These are phyloP conservation scores for Cantharis nigra DNA, from an alignment of 2,888 invertebrate genomes.

Conservation along the genomic window DNA sequence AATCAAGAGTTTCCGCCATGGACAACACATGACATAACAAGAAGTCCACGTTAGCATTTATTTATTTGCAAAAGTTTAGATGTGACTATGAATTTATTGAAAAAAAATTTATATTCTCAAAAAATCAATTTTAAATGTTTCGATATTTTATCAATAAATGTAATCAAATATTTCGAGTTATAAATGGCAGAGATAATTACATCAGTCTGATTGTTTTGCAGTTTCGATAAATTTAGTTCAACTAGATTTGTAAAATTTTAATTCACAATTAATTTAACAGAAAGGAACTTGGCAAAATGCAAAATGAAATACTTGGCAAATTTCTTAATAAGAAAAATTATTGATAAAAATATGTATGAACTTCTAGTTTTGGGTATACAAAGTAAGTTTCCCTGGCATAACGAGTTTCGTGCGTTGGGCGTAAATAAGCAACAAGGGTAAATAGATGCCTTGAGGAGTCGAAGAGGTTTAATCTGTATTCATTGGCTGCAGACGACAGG, in stretches of 20 bases:
- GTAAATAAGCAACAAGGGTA: slow-evolving; percentile 41
- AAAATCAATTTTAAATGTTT: too few species aligned
- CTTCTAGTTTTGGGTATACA: slow-evolving; percentile 13
- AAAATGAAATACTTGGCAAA: neutral
- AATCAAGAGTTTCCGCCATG: too few species aligned
- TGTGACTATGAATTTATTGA: too few species aligned
- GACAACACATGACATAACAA: too few species aligned
- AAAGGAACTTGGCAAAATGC: neutral
- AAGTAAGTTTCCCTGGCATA: slow-evolving; percentile 29
- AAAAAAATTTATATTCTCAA: too few species aligned
- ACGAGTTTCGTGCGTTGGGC: slow-evolving; percentile 49
- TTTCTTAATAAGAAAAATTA: neutral
- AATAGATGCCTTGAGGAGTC: slow-evolving; percentile 36
- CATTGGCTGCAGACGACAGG: slow-evolving; percentile 42
- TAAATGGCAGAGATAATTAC: too few species aligned
- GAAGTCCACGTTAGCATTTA: too few species aligned
- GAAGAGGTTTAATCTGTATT: slow-evolving; percentile 42
- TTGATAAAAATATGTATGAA: slow-evolving; percentile 17
- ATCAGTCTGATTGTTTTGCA: too few species aligned
- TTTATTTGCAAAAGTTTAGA: too few species aligned
- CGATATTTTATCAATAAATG: too few species aligned
- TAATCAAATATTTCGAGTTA: too few species aligned
- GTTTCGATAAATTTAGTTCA: neutral
- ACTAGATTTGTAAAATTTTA: neutral
- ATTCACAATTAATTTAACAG: too few species aligned